Conservation (phyloP, 2,888 invertebrate species). For the Odontocolon sp. region DNA sequence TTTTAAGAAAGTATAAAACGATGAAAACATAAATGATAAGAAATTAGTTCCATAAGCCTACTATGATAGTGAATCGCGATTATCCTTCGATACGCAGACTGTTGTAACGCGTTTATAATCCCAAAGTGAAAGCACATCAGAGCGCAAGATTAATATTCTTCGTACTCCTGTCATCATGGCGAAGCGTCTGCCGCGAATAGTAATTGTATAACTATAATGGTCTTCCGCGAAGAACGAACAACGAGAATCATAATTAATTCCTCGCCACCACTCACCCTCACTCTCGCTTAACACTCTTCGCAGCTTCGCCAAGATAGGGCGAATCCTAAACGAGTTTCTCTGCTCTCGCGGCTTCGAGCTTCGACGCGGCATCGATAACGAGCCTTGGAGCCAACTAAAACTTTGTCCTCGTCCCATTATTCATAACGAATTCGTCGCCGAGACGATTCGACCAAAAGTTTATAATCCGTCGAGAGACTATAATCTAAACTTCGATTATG, state of each 20-base stretch:
- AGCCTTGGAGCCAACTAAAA: slow-evolving; percentile 41
- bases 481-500: slow-evolving; percentile 19
- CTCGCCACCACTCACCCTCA: slow-evolving; percentile 4
- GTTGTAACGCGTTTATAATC: slow-evolving; percentile 2
- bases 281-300: background rate
- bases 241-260: slow-evolving; percentile 54
- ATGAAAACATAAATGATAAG: too few relatives aligned
- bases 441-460: slow-evolving; percentile 17
- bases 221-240: slow-evolving; percentile 29
- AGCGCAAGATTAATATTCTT: slow-evolving; percentile 27
- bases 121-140: background rate
- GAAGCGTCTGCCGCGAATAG: slow-evolving; percentile 30
- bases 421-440: slow-evolving; percentile 57
- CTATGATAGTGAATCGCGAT: background rate
- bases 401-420: slow-evolving; percentile 56
- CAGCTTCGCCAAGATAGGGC: background rate
- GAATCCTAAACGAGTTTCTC: slow-evolving; percentile 59
- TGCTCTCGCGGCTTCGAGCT: slow-evolving; percentile 1
- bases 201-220: slow-evolving; percentile 39
- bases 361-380: slow-evolving; percentile 55
- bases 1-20: too few relatives aligned
- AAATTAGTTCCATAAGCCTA: too few relatives aligned
- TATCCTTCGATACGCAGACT: background rate
- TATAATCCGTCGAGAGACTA: slow-evolving; percentile 15
- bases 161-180: slow-evolving; percentile 17